Evolutionary conservation across 2,113 vertebrate genomes (phyloP).

Genomic region (Dromiciops gliroides): DNA sequence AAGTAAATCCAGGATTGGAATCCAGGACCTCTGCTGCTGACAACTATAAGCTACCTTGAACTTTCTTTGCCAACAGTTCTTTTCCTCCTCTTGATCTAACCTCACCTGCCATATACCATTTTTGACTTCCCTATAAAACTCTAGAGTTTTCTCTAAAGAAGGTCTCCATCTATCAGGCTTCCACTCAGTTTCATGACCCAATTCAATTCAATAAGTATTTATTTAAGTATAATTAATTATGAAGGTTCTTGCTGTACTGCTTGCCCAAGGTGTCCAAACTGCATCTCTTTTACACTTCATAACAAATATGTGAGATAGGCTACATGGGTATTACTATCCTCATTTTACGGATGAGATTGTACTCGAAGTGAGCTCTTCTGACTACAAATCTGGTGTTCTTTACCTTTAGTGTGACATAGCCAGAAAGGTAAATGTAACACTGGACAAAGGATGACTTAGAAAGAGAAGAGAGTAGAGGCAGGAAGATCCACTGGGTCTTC

Average conservation of each 20-base stretch:
- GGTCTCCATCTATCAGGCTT: neutral
- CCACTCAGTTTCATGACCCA: neutral
- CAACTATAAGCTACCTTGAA: neutral
- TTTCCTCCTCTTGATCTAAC: neutral
- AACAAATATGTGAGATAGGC: neutral
- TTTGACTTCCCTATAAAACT: neutral
- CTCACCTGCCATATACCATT: neutral
- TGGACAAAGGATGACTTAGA: no score
- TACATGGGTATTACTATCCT: neutral
- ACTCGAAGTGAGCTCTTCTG: neutral
- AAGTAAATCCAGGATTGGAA: neutral
- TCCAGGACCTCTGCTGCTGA: neutral
- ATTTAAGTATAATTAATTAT: neutral
- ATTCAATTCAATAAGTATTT: neutral
- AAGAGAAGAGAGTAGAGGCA: neutral
- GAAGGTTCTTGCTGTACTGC: neutral
- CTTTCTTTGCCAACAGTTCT: neutral
- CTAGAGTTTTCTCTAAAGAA: neutral
- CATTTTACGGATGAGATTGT: neutral
- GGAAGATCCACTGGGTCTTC: neutral
- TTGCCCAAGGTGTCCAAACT: neutral
- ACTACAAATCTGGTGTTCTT: neutral
- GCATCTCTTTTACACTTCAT: neutral
- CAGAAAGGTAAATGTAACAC: no score
- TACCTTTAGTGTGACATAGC: neutral